phyloP scores from a whole-genome alignment of 2,888 invertebrate genomes.

The Azorinus chamasolen region DNA sequence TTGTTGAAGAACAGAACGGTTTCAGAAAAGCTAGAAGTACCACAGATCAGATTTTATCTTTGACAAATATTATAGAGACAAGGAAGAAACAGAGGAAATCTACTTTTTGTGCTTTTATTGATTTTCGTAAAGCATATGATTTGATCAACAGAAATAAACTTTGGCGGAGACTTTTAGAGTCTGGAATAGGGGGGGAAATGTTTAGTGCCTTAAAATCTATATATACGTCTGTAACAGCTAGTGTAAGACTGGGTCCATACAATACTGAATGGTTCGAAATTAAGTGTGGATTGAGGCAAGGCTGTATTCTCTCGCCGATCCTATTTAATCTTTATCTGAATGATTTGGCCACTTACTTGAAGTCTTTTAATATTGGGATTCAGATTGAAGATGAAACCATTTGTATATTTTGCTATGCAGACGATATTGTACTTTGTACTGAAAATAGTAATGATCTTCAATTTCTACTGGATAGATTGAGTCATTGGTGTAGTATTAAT shows the following conservation, averaged over 20 bases:
- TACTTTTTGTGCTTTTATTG: conserved; percentile 35
- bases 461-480: conserved; percentile 31
- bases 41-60: conserved; percentile 19
- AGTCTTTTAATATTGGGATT: conserved; percentile 32
- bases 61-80: conserved; percentile 26
- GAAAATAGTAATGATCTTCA: conserved; percentile 49
- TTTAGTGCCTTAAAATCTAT: conserved; percentile 25
- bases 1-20: conserved; percentile 42
- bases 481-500: conserved; percentile 45
- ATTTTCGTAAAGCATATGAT: conserved; percentile 42
- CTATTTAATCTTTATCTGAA: conserved; percentile 52
- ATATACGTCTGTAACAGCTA: conserved; percentile 26
- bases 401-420: conserved; percentile 49
- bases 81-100: conserved; percentile 11
- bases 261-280: conserved; percentile 43
- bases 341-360: conserved; percentile 33
- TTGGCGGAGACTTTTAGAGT: neutral
- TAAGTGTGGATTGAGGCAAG: conserved; percentile 38
- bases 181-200: conserved; percentile 19
- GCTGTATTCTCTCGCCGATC: conserved; percentile 55
- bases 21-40: conserved; percentile 32
- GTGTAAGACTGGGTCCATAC: conserved; percentile 23
- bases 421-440: conserved; percentile 49
- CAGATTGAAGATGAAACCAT: conserved; percentile 26
- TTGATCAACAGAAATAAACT: conserved; percentile 27